Conservation (phyloP, 2,113 vertebrate genomes). For the Halcyon malimbica region DNA sequence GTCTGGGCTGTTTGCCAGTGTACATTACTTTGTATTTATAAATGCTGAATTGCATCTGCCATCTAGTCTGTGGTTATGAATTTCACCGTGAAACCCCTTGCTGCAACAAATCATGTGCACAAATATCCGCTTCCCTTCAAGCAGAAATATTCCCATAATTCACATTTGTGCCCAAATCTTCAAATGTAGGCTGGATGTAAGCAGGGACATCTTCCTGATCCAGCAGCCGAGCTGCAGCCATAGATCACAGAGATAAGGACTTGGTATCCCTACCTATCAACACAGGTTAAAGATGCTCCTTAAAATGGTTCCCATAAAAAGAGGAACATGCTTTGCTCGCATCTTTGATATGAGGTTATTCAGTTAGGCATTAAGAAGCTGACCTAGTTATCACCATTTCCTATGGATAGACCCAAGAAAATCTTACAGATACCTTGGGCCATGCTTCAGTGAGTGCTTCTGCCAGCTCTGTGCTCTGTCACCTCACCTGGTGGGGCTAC, state of each 20-base stretch:
- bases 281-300: background rate
- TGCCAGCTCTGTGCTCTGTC: background rate
- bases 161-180: background rate
- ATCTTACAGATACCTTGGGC: background rate
- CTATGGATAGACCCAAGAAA: background rate
- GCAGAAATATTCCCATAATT: background rate
- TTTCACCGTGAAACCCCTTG: background rate
- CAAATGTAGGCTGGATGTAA: background rate
- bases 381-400: background rate
- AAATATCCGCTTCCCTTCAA: background rate
- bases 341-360: background rate
- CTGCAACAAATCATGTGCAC: background rate
- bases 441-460: background rate
- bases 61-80: background rate
- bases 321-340: background rate
- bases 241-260: background rate
- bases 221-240: background rate
- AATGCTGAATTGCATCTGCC: conserved; percentile 25
- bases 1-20: background rate
- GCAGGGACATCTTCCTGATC: background rate
- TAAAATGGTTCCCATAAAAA: background rate
- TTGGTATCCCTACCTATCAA: background rate
- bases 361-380: background rate
- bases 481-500: background rate
- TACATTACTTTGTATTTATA: conserved; percentile 4